Percentiles rank a stretch among this genome's conserved stretches.
Evolutionary conservation across 2,888 invertebrate species (phyloP).

Genomic region (Lochmaea capreae): DNA sequence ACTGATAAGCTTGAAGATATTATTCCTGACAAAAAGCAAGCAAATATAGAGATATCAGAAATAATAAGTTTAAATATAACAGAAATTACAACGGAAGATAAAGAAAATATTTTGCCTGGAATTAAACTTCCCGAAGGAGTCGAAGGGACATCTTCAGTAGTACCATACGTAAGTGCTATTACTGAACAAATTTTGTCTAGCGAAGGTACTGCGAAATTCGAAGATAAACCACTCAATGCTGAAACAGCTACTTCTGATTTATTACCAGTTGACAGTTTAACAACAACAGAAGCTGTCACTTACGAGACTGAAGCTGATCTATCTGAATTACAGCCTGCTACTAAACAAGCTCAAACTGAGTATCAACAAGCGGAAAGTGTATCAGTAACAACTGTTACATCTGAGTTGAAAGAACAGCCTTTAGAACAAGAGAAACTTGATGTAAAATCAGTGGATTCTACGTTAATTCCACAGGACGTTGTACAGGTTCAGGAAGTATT

Average conservation of each 20-base stretch:
- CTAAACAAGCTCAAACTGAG: conserved; percentile 66
- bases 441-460: conserved; percentile 46
- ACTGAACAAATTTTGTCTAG: conserved; percentile 70
- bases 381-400: conserved; percentile 69
- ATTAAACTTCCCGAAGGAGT: conserved; percentile 63
- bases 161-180: conserved; percentile 70
- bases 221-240: conserved; percentile 46
- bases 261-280: conserved; percentile 69
- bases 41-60: conserved; percentile 68
- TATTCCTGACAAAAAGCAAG: conserved; percentile 69
- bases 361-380: conserved; percentile 70
- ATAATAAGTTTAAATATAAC: conserved; percentile 72
- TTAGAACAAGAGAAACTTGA: conserved; percentile 60
- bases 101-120: conserved; percentile 67
- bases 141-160: conserved; percentile 69
- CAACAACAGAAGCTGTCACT: conserved; percentile 69
- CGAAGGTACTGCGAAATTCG: conserved; percentile 58
- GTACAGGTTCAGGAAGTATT: conserved; percentile 70
- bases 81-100: conserved; percentile 68
- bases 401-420: conserved; percentile 70
- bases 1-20: conserved; percentile 63
- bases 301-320: conserved; percentile 72
- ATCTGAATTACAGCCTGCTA: conserved; percentile 63
- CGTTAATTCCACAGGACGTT: conserved; percentile 66
- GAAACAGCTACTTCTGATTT: conserved; percentile 52